Base-by-base conservation (phyloP, 2,888 invertebrate genomes). In the Agrypnus murinus region DNA sequence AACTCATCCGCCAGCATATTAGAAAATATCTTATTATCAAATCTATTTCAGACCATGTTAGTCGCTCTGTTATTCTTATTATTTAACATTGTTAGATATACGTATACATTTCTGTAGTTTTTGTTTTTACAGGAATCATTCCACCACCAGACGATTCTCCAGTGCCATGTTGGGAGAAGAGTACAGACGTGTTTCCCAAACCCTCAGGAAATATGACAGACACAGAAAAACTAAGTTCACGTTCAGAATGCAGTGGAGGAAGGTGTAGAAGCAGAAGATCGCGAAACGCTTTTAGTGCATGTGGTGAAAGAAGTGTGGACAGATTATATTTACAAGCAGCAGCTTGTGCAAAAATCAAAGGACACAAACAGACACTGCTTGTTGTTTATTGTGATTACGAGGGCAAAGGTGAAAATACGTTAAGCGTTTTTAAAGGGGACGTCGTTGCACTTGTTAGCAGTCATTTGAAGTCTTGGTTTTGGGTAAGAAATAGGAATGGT, bases 171-270 rank as follows among this genome's bases (percentile, higher is more conserved):
- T 94, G 95, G 94, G 94, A 94, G 80, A 92, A 92, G 77, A 92
- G 92, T 77, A 92, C 92, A 0, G 94, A 94, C 83, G 90, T 94
- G 66, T 94, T 94, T 82, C 94, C 94, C 1, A 91, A 91, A 59
- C 94, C 94, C 0, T 91, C 93, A 73, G 93, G 94, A 12, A 95
- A 94, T 83, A 90, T 93, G 86, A 94, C 94, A 0, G 94, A 95
- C 83, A 92, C 89, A 7, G 94, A 94, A 80, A 94, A 94, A 79
- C 75, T 88, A 8, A 84, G 84, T 58, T 84, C 92, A 0, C 89
- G 90, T 46, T 93, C 93, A 0, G 93, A 93, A 80, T 91, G 90
- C 68, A 90, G 92, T 14, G 87, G 89, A 68, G 87, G 88, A 19
- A 86, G 89, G 9, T 85, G 87, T 74, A 80, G 84, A 10, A 76